phyloP scores from a whole-genome alignment of 1,140 invertebrate genomes.

The Eulimnadia texana region DNA sequence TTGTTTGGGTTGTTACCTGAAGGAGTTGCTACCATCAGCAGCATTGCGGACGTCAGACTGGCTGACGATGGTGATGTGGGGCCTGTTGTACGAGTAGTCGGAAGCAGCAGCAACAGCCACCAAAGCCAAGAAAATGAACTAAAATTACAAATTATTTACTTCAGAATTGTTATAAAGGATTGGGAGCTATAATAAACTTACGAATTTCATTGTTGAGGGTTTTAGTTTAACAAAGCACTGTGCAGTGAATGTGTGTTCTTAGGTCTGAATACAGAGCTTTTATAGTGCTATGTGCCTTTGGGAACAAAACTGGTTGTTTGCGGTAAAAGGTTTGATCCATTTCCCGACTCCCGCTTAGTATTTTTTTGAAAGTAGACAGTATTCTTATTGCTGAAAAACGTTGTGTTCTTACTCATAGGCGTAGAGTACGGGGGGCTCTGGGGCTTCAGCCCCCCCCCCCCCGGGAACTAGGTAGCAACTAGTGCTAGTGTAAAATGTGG shows the following conservation, averaged over 20 bases:
- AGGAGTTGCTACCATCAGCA: conserved; percentile 4
- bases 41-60: conserved; percentile 7
- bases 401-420: too few relatives aligned
- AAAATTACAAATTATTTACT: not conserved
- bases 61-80: conserved; percentile 7
- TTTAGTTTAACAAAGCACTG: not conserved
- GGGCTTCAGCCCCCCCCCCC: too few relatives aligned
- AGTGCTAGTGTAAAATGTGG: too few relatives aligned
- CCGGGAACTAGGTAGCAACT: too few relatives aligned
- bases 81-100: not conserved
- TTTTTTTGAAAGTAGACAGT: too few relatives aligned
- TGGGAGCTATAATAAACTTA: not conserved
- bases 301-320: too few relatives aligned
- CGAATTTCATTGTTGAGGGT: not conserved
- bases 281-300: not conserved
- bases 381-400: too few relatives aligned
- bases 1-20: not conserved
- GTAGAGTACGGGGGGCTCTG: too few relatives aligned
- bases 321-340: too few relatives aligned
- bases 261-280: not conserved
- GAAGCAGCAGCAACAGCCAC: conserved; percentile 2
- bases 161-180: not conserved
- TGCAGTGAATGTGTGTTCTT: not conserved
- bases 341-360: too few relatives aligned
- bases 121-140: conserved; percentile 3